These are phyloP conservation scores for Eurytoma californica DNA, from an alignment of 2,888 invertebrate genomes.

Conservation along the genomic window DNA sequence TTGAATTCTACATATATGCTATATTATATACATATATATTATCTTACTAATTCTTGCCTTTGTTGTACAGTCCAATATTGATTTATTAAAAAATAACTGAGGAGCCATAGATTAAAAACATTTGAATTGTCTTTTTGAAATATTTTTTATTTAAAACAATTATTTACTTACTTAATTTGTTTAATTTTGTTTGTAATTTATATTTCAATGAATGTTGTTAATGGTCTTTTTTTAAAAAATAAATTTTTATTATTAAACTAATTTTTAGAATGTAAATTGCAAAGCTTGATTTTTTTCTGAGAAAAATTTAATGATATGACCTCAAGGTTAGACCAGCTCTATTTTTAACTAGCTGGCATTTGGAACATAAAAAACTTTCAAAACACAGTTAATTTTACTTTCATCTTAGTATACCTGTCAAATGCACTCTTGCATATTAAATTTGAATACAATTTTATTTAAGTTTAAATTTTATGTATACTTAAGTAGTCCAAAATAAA, in stretches of 20 bases:
- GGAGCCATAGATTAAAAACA: constrained; percentile 4
- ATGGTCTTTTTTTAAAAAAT: not conserved
- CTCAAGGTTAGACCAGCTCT: constrained; percentile 26
- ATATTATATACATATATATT: constrained; percentile 10
- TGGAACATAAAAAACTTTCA: constrained; percentile 7
- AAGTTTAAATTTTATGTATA: not conserved
- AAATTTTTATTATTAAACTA: not conserved
- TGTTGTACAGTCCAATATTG: constrained; percentile 19
- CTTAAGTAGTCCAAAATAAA: not conserved
- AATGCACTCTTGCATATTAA: no score
- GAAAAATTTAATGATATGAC: not conserved
- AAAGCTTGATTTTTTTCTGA: not conserved
- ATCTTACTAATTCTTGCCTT: constrained; percentile 37
- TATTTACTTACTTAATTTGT: not conserved
- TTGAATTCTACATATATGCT: constrained; percentile 44
- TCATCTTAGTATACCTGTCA: constrained; percentile 1
- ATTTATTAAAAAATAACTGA: constrained; percentile 20
- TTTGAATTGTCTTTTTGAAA: constrained; percentile 23
- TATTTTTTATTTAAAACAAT: not conserved
- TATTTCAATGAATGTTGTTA: not conserved
- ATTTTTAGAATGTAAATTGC: not conserved
- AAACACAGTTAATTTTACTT: constrained; percentile 8
- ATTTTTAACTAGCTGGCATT: constrained; percentile 22
- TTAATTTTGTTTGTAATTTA: constrained; percentile 7
- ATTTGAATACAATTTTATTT: no score